Evolutionary conservation across 2,113 vertebrate genomes (phyloP), one percentile per base, ranked within the genome.

Genomic region (Cebus imitator): DNA sequence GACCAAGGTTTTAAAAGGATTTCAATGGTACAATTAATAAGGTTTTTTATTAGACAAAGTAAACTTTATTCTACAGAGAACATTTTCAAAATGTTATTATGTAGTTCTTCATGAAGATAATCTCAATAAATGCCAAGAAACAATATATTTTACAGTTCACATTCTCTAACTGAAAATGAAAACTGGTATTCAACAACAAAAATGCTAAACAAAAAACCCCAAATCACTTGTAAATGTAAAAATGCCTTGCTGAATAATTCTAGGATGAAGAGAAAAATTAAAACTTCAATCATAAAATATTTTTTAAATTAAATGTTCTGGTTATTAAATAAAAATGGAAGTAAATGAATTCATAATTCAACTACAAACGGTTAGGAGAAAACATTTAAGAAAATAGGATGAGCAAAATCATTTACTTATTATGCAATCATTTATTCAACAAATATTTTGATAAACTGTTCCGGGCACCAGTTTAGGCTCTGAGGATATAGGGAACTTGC

Each of bases 281-380:
- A 52, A 95, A 93, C 35, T 61, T 9, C 23, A 92, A 73, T 89
- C 14, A 91, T 58, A 94, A 84, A n/a, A 21, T 48, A 78, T 83
- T 80, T 91, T 91, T 95, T 61, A 83, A 92, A 88, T 91, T 84
- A 81, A 88, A 91, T 40, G 11, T n/a, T 94, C 43, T 84, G 70
- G 57, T 95, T 92, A 43, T 89, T 81, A 90, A 93, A 90, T 84
- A 79, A 87, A 82, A 95, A 87, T n/a, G 0, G 45, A 86, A 92
- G n/a, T 89, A 94, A 90, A 86, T 93, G 30, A 93, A 91, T 64
- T 96, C 43, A 72, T 30, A 93, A 85, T 78, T 91, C 57, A 96
- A 95, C 40, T 91, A 55, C 92, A 88, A 55, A 58, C 45, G 11
- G 35, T 80, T 61, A 87, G n/a, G 13, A 70, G n/a, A 58, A 81